Evolutionary conservation across 2,113 vertebrate species (phyloP).

Genomic region (Hemichromis elongatus): DNA sequence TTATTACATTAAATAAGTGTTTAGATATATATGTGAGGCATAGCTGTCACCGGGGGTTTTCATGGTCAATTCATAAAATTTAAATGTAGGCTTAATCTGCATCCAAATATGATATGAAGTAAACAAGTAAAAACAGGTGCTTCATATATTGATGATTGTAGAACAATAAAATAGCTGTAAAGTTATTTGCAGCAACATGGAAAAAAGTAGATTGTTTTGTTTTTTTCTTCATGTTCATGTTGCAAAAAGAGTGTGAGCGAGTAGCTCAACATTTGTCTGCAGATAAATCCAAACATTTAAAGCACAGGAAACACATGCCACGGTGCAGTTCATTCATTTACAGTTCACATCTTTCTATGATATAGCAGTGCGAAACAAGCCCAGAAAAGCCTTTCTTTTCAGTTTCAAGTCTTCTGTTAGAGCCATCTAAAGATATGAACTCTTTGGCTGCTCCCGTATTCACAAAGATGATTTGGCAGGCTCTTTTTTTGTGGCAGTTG

Average conservation of each 20-base stretch:
- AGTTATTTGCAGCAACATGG: too few species aligned
- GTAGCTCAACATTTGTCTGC: too few species aligned
- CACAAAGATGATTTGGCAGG: background rate
- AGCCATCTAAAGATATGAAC: background rate
- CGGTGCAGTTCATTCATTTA: background rate
- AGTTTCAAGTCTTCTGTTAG: background rate
- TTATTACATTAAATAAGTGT: background rate
- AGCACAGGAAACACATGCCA: fast-evolving
- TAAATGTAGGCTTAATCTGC: background rate
- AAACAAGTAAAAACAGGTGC: background rate
- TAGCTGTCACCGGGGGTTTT: fast-evolving
- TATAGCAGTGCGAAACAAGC: background rate
- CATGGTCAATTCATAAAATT: background rate
- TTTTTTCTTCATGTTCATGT: too few species aligned
- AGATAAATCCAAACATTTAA: too few species aligned
- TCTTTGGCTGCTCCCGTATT: background rate
- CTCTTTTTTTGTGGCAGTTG: background rate
- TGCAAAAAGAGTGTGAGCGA: too few species aligned
- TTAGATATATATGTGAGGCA: background rate
- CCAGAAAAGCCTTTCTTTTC: fast-evolving
- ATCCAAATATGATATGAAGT: fast-evolving
- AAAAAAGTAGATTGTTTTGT: too few species aligned
- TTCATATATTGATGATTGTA: too few species aligned
- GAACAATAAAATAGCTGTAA: too few species aligned
- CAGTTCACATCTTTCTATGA: background rate